Evolutionary conservation across 2,113 vertebrate species (phyloP).

Genomic region (rat (Rattus norvegicus)): DNA sequence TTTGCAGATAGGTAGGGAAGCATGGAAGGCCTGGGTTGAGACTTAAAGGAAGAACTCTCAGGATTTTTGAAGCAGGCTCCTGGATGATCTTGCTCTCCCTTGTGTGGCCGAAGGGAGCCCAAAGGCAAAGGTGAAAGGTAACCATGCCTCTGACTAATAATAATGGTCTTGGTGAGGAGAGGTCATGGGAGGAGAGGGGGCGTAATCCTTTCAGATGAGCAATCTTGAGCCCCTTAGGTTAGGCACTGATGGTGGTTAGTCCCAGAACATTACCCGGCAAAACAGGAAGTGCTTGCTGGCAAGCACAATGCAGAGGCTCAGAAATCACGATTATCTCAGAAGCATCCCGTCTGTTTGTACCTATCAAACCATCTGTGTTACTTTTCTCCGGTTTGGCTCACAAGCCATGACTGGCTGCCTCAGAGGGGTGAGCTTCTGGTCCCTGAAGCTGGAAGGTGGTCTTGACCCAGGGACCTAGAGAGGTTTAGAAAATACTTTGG

Average conservation of each 20-base stretch:
- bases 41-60: neutral
- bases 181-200: neutral
- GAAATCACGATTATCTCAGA: fast-evolving
- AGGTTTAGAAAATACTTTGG: neutral
- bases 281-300: neutral
- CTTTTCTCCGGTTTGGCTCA: neutral
- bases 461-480: too few relatives aligned
- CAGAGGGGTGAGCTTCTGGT: neutral
- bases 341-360: fast-evolving
- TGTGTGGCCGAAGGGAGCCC: neutral
- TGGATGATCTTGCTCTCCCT: neutral
- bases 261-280: neutral
- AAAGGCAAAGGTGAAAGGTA: neutral
- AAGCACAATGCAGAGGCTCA: fast-evolving
- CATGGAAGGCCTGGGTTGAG: neutral
- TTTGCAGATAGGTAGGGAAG: fast-evolving
- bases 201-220: neutral
- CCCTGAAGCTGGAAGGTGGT: neutral
- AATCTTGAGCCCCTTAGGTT: fast-evolving
- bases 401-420: neutral
- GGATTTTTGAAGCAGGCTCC: neutral
- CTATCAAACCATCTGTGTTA: too few relatives aligned
- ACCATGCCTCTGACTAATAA: neutral
- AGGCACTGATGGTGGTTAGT: neutral
- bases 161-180: neutral